Percentiles rank a stretch among this genome's conserved stretches.
Evolutionary conservation across 2,797 vertebrate genomes (phyloP).

Genomic region (Pipistrellus nathusii): DNA sequence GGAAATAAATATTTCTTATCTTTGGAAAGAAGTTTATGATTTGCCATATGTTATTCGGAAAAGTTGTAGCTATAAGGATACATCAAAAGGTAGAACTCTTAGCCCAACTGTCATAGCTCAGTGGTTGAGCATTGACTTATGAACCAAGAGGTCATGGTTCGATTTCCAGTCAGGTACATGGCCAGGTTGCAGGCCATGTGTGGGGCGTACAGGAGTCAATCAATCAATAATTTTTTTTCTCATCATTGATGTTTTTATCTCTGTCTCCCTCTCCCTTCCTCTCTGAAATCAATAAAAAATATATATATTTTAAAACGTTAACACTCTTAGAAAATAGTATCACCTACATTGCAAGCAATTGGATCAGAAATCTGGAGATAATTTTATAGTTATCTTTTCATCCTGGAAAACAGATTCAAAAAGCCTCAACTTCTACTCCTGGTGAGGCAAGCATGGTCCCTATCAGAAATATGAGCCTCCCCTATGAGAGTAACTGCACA

Average conservation of each 20-base stretch:
- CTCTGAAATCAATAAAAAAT: no score
- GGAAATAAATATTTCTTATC: not conserved
- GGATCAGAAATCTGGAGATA: not conserved
- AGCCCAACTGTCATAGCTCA: no score
- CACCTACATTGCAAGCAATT: not conserved
- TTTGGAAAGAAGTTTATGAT: constrained; percentile 33
- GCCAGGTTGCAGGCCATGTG: no score
- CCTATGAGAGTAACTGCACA: not conserved
- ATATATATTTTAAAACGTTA: not conserved
- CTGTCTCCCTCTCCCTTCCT: no score
- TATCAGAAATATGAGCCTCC: not conserved
- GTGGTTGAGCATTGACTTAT: no score
- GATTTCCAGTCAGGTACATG: no score
- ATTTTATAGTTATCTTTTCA: not conserved
- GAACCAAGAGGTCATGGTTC: no score
- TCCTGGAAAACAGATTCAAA: not conserved
- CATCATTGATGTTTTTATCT: no score
- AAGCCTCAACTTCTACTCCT: not conserved
- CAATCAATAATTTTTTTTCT: no score
- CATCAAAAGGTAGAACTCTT: not conserved
- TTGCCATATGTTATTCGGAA: not conserved
- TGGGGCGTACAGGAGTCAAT: no score
- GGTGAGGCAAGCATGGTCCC: not conserved
- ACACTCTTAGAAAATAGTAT: constrained; percentile 12
- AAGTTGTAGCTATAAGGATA: constrained; percentile 1